Evolutionary conservation across 30 jellyfish, hydroid and myxozoan genomes (phyloP), one percentile per base, ranked within the genome.

Genomic region (Hydractinia symbiolongicarpus): DNA sequence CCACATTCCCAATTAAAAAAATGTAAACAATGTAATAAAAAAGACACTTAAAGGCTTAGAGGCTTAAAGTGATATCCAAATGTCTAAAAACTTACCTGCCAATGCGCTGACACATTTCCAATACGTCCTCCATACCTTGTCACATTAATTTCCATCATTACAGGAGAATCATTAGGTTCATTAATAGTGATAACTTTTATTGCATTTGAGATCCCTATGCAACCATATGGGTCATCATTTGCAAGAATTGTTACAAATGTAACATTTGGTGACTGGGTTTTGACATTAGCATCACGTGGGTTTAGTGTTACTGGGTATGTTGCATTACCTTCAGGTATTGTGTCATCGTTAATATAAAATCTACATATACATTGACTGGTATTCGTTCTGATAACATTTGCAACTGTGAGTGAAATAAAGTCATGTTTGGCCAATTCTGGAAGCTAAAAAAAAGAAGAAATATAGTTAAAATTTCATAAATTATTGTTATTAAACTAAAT

Each of bases 181-280:
- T 53, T 50, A 6, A 76, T 9, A 13, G n/a, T 53, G 8, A 16
- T 57, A n/a, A 55, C 84, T n/a, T 78, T 61, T 55, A 60, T 4
- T 49, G 21, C 50, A 50, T n/a, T 57, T 5, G 64, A 79, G 87
- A 92, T 86, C 55, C 91, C 95, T 50, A 92, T 77, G 15, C 80
- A 58, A 19, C 98, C 98, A 86, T 73, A 87, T 9, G 98, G 98
- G 71, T 92, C 96, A 92, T 92, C 98, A 84, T 83, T 92, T 40
- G 88, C 76, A n/a, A 83, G 82, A 5, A 92, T 86, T 9, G 96
- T 92, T 9, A 92, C 80, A 55, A 13, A 55, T 64, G 95, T 86
- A 52, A 55, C 54, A 58, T 68, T 79, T 57, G 86, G 72, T 8
- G 82, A 5, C 9, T 88, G 89, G n/a, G 84, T 58, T 6, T 76